Conservation (phyloP, 2,113 vertebrate genomes). For the Oenanthe melanoleuca region DNA sequence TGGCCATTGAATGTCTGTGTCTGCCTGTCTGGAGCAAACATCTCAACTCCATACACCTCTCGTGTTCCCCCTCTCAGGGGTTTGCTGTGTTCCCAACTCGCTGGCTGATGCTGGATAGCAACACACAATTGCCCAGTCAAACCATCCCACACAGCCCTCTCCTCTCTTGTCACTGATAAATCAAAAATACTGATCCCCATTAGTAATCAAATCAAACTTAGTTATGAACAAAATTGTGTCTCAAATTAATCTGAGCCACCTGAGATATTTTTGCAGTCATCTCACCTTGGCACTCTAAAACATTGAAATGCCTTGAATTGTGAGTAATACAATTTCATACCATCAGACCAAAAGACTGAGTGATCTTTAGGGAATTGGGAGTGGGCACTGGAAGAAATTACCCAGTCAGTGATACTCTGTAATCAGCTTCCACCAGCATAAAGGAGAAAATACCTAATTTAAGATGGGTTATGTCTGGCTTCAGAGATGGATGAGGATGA, state of each 20-base stretch:
- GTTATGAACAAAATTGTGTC: neutral
- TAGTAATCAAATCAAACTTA: neutral
- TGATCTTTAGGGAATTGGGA: neutral
- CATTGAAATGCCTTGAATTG: neutral
- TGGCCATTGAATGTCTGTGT: neutral
- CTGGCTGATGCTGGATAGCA: neutral
- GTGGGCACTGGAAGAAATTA: neutral
- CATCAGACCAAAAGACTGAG: neutral
- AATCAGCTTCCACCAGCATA: neutral
- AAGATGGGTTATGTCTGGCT: neutral
- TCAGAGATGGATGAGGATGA: neutral
- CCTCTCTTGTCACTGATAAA: accelerated
- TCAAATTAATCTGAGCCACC: neutral
- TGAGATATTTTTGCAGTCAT: neutral
- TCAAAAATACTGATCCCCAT: neutral
- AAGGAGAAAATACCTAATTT: neutral
- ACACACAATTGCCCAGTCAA: neutral
- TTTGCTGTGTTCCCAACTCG: neutral
- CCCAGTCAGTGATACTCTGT: neutral
- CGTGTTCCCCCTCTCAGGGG: neutral
- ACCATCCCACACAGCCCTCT: neutral
- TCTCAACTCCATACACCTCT: no score
- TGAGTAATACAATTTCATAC: neutral
- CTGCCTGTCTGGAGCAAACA: neutral
- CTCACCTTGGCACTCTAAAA: neutral